Percentiles rank a stretch among this genome's conserved stretches.
These are phyloP conservation scores for Timema podura DNA, from an alignment of 2,888 invertebrate species.

Conservation along the genomic window DNA sequence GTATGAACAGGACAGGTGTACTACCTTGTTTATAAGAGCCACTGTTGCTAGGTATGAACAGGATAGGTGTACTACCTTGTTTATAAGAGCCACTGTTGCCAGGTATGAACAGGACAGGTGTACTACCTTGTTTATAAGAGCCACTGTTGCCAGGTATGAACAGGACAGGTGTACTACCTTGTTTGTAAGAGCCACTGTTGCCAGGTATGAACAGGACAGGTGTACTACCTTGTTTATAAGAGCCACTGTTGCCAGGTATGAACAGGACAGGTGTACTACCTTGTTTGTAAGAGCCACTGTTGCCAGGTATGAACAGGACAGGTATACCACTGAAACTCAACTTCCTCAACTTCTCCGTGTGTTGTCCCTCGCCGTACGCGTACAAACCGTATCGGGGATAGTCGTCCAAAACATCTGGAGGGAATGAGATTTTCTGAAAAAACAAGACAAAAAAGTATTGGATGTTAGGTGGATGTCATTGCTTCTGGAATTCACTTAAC, in stretches of 20 bases:
- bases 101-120: slow-evolving; percentile 91
- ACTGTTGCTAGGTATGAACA: slow-evolving; percentile 93
- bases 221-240: slow-evolving; percentile 87
- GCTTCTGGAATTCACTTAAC: background rate
- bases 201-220: slow-evolving; percentile 95
- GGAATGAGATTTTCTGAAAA: slow-evolving; percentile 63
- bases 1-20: slow-evolving; percentile 90
- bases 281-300: slow-evolving; percentile 90
- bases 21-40: slow-evolving; percentile 93
- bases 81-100: slow-evolving; percentile 93
- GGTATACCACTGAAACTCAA: slow-evolving; percentile 84
- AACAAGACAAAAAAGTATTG: slow-evolving; percentile 10
- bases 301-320: slow-evolving; percentile 92
- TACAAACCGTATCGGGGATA: slow-evolving; percentile 81
- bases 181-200: slow-evolving; percentile 89
- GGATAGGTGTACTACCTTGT: slow-evolving; percentile 90
- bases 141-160: slow-evolving; percentile 96
- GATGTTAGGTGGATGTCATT: background rate
- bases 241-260: slow-evolving; percentile 93
- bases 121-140: slow-evolving; percentile 87
- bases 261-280: slow-evolving; percentile 90
- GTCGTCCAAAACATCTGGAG: slow-evolving; percentile 51
- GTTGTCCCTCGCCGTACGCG: slow-evolving; percentile 84
- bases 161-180: slow-evolving; percentile 89
- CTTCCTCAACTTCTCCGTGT: slow-evolving; percentile 63